Base-by-base conservation (phyloP, 92 coral and sea anemone genomes). In the Anthopleura xanthogrammica region DNA sequence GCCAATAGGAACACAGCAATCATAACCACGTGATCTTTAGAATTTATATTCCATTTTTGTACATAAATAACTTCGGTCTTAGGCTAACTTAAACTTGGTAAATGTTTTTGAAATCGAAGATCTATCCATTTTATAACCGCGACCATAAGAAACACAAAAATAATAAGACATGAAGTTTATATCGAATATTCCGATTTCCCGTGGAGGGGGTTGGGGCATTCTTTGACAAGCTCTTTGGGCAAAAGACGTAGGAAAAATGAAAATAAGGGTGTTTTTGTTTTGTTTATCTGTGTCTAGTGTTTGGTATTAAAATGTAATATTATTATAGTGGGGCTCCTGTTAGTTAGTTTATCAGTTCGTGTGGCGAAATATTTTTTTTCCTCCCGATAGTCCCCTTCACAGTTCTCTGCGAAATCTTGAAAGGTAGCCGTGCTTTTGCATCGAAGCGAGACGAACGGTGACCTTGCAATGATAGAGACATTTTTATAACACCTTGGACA, bases 1-100 rank as follows among this genome's bases (percentile, higher is more conserved):
- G 88, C 83, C 82, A 81, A 54, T 79, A 85, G 84, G 13, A 60
- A 68, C 74, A 68, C 79, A 24, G 1, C 13, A 23, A 68, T 22
- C 36, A 68, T 29, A 29, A 29, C 16, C 42, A 68, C 42, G 74
- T 23, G 74, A 4, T 68, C 2, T 8, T 29, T 68, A 22, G 41
- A 68, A 8, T 29, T 68, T 4, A 68, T 10, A 68, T 8, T 68
- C 40, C 74, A 68, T 68, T 68, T 68, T 36, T 75, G 78, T 75
- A 75, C 12, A 75, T 75, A 75, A 43, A 41, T 16, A 42, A 75
- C 17, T 50, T 75, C 16, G 42, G 2, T 7, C 70, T 7, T 62
- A 62, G 29, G 12, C 70, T 20, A 62, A 62, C 10, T 1, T 62
- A 62, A 62, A 62, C 70, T 62, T 54, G 58, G 16, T 14, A 11